Conservation (phyloP, 1,140 invertebrate genomes). For the Gryon sp. region DNA sequence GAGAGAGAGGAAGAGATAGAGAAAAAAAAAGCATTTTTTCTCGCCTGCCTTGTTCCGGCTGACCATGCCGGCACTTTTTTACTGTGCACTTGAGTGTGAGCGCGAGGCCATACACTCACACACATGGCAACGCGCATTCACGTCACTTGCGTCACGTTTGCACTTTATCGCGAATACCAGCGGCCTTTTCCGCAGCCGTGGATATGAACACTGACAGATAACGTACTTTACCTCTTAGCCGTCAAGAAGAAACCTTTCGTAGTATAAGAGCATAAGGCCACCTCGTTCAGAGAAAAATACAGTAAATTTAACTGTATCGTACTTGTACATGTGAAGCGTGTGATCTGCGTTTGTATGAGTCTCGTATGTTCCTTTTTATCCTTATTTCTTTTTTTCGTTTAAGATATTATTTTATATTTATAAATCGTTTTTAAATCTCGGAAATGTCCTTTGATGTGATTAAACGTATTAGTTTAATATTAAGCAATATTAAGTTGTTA, state of each 20-base stretch:
- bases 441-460: too few species aligned
- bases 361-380: too few species aligned
- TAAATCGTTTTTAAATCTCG: too few species aligned
- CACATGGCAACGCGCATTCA: slow-evolving; percentile 3
- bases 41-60: slow-evolving; percentile 33
- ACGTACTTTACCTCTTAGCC: slow-evolving; percentile 58
- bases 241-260: slow-evolving; percentile 33
- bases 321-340: slow-evolving; percentile 11
- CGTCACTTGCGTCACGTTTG: slow-evolving; percentile 61
- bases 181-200: slow-evolving; percentile 53
- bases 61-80: slow-evolving; percentile 59
- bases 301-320: slow-evolving; percentile 37
- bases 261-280: slow-evolving; percentile 40
- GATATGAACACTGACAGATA: slow-evolving; percentile 61
- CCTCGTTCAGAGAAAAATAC: slow-evolving; percentile 42
- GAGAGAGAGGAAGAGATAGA: too few species aligned
- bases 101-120: slow-evolving; percentile 3
- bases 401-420: neutral
- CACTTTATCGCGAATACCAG: slow-evolving; percentile 62
- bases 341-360: neutral
- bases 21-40: slow-evolving; percentile 21
- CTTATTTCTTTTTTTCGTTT: neutral
- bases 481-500: too few species aligned
- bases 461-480: too few species aligned
- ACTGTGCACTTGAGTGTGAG: slow-evolving; percentile 28